Base-by-base conservation (phyloP, 2,797 vertebrate genomes). In the Geotria australis region DNA sequence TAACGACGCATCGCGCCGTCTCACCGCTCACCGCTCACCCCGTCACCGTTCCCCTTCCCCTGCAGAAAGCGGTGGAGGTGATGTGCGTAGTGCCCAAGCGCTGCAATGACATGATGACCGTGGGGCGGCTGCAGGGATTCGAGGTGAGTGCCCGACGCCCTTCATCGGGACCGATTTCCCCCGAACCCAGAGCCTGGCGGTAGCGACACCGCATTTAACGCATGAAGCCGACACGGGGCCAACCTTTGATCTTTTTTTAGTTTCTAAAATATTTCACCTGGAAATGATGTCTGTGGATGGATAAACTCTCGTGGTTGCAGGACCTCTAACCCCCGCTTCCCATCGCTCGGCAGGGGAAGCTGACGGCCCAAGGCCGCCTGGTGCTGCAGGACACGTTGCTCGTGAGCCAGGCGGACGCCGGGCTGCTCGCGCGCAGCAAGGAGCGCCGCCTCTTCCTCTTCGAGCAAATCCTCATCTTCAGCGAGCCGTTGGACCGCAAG, bases 61-160 rank as follows among this genome's bases (percentile, higher is more conserved):
- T 24, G 64, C 76, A 98, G 91, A 89, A 85, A 85, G 82, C 91
- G 1, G 85, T 95, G 58, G 77, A 79, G 66, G 69, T 95, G 70
- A 95, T 98, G 91, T 94, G 85, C 70, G 81, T 94, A 76, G 91
- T 98, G 63, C 91, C 91, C 1, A 98, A 98, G 71, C 80, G 85
- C 61, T 98, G 91, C 67, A 98, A 95, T 48, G 91, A 98, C 68
- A 98, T 98, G 88, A 98, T 98, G 91, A 95, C 94, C 62, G 70
- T 98, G 68, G 91, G 91, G 58, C 78, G 88, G 57, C 76, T 98
- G 61, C 86, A 98, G 71, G 91, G 85, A 63, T 98, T 79, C 62
- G 91, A 98, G 83, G 91, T 93, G 69, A 59, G 63, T 58, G 61
- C 61, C 58, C 48, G 9, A 53, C 48, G 24, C 24, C 24, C 24